phyloP scores from a whole-genome alignment of 2,797 vertebrate genomes.

The Gadopsis bispinosus region DNA sequence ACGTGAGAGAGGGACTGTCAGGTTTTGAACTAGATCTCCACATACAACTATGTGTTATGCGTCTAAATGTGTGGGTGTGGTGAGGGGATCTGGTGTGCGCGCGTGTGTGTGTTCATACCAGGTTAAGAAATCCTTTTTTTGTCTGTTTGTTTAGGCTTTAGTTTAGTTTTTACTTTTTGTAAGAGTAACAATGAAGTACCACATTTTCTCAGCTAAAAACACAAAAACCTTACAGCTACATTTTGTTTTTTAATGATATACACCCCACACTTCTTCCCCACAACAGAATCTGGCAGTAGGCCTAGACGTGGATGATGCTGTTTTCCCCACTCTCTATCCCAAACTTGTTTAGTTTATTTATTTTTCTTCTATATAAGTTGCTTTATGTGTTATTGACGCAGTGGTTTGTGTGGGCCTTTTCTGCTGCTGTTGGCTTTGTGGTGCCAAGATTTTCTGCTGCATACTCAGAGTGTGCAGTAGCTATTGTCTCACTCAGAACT shows the following conservation, averaged over 20 bases:
- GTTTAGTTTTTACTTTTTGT: neutral
- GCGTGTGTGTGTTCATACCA: conserved; percentile 21
- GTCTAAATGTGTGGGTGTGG: conserved; percentile 33
- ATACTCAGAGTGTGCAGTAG: neutral
- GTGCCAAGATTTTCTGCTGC: conserved; percentile 29
- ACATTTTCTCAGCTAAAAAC: conserved; percentile 8
- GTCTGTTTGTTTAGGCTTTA: conserved; percentile 1
- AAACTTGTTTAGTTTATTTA: conserved; percentile 24
- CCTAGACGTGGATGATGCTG: conserved; percentile 28
- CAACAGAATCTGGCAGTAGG: conserved; percentile 33
- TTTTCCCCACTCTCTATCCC: conserved; percentile 28
- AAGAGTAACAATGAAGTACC: neutral
- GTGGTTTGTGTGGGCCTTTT: conserved; percentile 42
- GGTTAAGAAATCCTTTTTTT: conserved; percentile 16
- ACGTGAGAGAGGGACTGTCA: conserved; percentile 49
- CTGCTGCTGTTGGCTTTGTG: conserved; percentile 4
- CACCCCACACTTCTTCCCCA: conserved; percentile 12
- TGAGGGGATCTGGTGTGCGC: conserved; percentile 15
- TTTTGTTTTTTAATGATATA: conserved; percentile 20
- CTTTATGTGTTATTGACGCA: conserved; percentile 33
- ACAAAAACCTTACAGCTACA: neutral
- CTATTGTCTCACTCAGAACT: neutral
- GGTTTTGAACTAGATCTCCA: conserved; percentile 41
- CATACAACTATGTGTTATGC: conserved; percentile 45
- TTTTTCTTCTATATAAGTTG: conserved; percentile 16